Conservation (phyloP, 1,140 invertebrate species). For the Camponotus vicinus region DNA sequence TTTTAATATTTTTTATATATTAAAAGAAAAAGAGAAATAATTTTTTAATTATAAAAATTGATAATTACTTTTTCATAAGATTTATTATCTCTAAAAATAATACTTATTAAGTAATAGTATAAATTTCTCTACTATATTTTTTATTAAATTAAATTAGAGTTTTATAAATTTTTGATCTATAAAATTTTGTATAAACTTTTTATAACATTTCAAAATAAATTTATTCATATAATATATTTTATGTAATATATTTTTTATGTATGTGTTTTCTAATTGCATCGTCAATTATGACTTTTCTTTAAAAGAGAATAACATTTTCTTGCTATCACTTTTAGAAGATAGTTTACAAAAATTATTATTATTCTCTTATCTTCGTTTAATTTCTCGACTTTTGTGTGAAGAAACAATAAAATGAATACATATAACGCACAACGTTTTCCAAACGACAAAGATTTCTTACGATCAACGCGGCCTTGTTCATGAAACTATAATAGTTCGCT, state of each 20-base stretch:
- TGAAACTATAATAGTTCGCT: constrained; percentile 36
- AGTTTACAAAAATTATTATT: background rate
- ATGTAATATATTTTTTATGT: constrained; percentile 6
- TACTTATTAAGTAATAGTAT: background rate
- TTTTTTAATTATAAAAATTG: background rate
- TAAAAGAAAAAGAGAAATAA: background rate
- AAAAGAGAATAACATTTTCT: background rate
- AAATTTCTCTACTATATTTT: background rate
- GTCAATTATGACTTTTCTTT: background rate
- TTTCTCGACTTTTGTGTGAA: background rate
- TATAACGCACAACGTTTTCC: too few relatives aligned
- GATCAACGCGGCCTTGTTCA: constrained; percentile 25
- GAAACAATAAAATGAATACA: background rate
- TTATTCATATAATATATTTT: constrained; percentile 22
- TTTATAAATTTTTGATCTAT: background rate
- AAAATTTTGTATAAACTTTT: background rate
- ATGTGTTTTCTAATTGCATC: background rate
- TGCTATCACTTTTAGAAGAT: background rate
- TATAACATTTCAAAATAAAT: constrained; percentile 9
- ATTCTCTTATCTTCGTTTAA: background rate
- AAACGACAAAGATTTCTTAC: constrained; percentile 32
- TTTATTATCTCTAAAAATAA: background rate
- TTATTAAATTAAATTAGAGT: background rate
- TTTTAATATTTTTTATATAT: too few relatives aligned
- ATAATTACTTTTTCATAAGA: constrained; percentile 6